These are phyloP conservation scores for Vanessa cardui DNA, from an alignment of 2,888 invertebrate species.

Conservation along the genomic window DNA sequence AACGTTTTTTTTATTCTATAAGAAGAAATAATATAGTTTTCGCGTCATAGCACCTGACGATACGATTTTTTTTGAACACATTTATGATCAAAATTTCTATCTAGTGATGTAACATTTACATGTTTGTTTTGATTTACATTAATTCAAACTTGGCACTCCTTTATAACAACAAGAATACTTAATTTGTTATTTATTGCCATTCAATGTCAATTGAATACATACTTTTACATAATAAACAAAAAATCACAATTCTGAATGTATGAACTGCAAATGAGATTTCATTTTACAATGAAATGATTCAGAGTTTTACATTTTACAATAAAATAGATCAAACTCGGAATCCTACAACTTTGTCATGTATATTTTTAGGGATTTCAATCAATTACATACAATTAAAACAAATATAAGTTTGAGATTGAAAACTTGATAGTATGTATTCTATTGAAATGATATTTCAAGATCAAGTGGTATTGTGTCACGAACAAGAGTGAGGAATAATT, in stretches of 20 bases:
- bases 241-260: no score
- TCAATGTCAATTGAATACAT: not conserved
- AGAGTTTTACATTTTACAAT: no score
- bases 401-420: no score
- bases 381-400: no score
- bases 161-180: not conserved
- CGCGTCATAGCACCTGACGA: conserved; percentile 23
- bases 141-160: conserved; percentile 2
- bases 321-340: no score
- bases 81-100: conserved; percentile 2
- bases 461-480: no score
- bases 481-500: not conserved
- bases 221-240: not conserved
- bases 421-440: no score
- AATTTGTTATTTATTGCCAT: not conserved
- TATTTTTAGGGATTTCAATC: no score
- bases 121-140: not conserved
- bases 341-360: no score
- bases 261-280: no score
- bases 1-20: conserved; percentile 1
- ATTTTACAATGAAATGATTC: no score
- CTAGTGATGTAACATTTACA: not conserved
- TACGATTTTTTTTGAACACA: conserved; percentile 22
- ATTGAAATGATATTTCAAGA: no score
- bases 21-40: conserved; percentile 17